These are phyloP conservation scores for Clarias magur DNA, from an alignment of 2,113 vertebrate species.

Conservation along the genomic window DNA sequence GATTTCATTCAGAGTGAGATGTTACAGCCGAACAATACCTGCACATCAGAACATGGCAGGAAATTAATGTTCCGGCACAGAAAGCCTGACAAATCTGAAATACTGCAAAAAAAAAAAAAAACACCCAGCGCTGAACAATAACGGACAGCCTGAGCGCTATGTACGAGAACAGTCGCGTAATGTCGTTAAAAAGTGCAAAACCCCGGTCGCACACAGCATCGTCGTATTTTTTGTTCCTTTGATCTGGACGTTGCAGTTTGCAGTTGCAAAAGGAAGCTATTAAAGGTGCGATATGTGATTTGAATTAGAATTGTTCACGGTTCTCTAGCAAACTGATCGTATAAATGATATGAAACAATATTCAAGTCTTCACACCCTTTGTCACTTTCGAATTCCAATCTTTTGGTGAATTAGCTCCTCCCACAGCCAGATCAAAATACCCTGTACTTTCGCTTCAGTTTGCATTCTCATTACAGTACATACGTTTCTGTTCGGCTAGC, in stretches of 20 bases:
- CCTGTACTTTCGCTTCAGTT: not conserved
- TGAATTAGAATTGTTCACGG: not conserved
- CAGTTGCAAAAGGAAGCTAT: not conserved
- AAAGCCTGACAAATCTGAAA: not conserved
- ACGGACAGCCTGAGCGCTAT: not conserved
- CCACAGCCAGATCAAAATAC: not conserved
- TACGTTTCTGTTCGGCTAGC: not conserved
- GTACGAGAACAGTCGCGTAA: not conserved
- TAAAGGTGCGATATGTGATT: not conserved
- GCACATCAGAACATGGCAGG: not conserved
- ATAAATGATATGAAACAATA: not conserved
- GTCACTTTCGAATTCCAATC: not conserved
- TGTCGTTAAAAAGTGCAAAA: not conserved
- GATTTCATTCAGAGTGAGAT: conserved; percentile 19
- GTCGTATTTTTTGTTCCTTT: too few relatives aligned
- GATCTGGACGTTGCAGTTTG: not conserved
- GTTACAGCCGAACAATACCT: not conserved
- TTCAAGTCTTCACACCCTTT: not conserved
- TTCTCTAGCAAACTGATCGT: not conserved
- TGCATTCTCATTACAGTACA: not conserved
- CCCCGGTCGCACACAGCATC: too few relatives aligned
- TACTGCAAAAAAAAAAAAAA: not conserved
- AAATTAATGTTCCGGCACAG: not conserved
- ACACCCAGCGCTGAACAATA: not conserved
- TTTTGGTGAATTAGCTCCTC: not conserved